These are phyloP conservation scores for Emys orbicularis DNA, from an alignment of 2,797 vertebrate species.

Conservation along the genomic window DNA sequence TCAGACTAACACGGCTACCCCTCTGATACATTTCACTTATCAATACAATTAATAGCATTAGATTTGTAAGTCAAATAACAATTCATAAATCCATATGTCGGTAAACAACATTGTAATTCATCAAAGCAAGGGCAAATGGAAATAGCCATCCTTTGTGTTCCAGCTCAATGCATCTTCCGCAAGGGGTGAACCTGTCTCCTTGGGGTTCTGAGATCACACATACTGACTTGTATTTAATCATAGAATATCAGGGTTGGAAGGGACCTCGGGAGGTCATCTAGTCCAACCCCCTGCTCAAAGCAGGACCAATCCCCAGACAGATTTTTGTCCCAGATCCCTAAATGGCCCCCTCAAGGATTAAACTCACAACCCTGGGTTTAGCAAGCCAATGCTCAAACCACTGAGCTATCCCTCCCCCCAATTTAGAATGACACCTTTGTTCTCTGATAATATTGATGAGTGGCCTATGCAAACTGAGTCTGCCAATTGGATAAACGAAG, in stretches of 20 bases:
- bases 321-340: too few relatives aligned
- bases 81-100: slow-evolving; percentile 53
- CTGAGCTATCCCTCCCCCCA: too few relatives aligned
- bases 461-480: not conserved
- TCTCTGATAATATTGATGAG: slow-evolving; percentile 27
- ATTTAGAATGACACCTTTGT: slow-evolving; percentile 30
- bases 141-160: slow-evolving; percentile 51
- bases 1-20: too few relatives aligned
- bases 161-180: slow-evolving; percentile 1
- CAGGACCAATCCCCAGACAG: too few relatives aligned
- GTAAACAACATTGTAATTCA: slow-evolving; percentile 57
- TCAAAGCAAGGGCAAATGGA: slow-evolving; percentile 57
- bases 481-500: slow-evolving; percentile 32
- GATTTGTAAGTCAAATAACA: slow-evolving; percentile 38
- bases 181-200: slow-evolving; percentile 12
- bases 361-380: too few relatives aligned
- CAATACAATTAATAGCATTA: slow-evolving; percentile 44
- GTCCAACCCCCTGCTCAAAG: too few relatives aligned
- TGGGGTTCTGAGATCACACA: slow-evolving; percentile 16
- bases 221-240: slow-evolving; percentile 49
- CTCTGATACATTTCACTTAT: slow-evolving; percentile 50
- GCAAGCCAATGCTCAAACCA: too few relatives aligned
- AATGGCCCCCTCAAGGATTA: too few relatives aligned
- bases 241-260: too few relatives aligned
- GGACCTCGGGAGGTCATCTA: too few relatives aligned